Percentiles rank a stretch among this genome's conserved stretches.
phyloP scores from a whole-genome alignment of 2,113 vertebrate species.

The Agapornis roseicollis region DNA sequence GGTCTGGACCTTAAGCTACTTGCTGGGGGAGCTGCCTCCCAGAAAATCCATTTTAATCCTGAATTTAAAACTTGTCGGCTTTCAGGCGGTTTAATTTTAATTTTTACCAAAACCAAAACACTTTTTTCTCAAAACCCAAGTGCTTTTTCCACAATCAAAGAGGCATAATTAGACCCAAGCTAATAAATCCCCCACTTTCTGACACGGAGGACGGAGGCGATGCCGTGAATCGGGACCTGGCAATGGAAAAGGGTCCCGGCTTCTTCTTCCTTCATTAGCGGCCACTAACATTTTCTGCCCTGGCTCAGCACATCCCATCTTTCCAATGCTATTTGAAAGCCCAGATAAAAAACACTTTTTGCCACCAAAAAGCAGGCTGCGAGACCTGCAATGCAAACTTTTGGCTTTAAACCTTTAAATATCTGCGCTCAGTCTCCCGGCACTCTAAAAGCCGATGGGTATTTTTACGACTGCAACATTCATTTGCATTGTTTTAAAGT shows the following conservation, averaged over 20 bases:
- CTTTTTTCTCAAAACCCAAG: not conserved
- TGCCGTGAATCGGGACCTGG: not conserved
- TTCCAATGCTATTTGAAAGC: not conserved
- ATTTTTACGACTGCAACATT: not conserved
- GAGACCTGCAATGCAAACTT: not conserved
- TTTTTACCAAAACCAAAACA: rapidly evolving
- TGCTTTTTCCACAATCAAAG: not conserved
- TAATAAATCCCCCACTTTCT: not conserved
- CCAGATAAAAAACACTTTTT: not conserved
- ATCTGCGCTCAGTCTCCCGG: rapidly evolving
- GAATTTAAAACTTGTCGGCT: not conserved
- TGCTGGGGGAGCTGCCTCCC: not conserved
- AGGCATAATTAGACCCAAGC: not conserved
- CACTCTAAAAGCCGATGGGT: not conserved
- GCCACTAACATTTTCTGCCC: not conserved
- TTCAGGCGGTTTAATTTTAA: not conserved
- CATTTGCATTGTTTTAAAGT: not conserved
- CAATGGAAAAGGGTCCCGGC: rapidly evolving
- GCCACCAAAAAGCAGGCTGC: not conserved
- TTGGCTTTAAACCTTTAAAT: not conserved
- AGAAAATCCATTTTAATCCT: not conserved
- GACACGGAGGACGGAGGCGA: not conserved
- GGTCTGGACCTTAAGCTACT: not conserved
- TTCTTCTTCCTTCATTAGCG: not conserved
- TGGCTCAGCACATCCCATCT: not conserved